phyloP scores from a whole-genome alignment of 2,797 vertebrate species.

The Pipistrellus kuhlii region DNA sequence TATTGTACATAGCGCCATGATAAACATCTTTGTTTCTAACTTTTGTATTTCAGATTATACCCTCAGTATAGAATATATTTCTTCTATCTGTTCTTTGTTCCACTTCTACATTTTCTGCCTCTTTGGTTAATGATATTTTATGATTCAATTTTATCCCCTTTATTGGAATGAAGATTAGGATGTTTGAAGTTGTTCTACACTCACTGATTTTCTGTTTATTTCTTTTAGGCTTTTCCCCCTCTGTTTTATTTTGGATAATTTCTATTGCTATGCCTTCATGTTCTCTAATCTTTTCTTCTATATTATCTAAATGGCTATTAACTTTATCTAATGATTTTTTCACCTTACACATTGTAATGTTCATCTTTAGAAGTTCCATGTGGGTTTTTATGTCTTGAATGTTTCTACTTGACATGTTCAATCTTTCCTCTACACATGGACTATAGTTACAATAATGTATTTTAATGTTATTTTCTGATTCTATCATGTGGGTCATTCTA shows the following conservation, averaged over 20 bases:
- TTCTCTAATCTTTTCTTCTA: neutral
- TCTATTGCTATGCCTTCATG: neutral
- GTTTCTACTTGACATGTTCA: neutral
- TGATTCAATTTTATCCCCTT: neutral
- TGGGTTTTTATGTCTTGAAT: neutral
- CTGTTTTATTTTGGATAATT: neutral
- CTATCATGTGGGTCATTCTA: neutral
- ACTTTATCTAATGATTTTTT: neutral
- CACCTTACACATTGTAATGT: neutral
- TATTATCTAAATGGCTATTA: neutral
- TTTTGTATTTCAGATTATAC: conserved; percentile 40
- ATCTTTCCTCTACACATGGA: neutral
- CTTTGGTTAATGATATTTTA: conserved; percentile 36
- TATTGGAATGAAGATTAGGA: neutral
- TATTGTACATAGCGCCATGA: neutral
- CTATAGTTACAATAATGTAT: neutral
- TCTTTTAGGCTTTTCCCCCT: neutral
- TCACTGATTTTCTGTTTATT: neutral
- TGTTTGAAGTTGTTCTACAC: neutral
- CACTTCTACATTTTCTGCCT: neutral
- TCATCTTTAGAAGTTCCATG: neutral
- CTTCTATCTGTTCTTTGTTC: conserved; percentile 18
- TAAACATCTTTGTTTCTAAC: conserved; percentile 25
- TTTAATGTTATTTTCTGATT: conserved; percentile 5
- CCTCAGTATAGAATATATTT: neutral